Evolutionary conservation across 2,797 vertebrate species (phyloP).

Genomic region (Paguma larvata): DNA sequence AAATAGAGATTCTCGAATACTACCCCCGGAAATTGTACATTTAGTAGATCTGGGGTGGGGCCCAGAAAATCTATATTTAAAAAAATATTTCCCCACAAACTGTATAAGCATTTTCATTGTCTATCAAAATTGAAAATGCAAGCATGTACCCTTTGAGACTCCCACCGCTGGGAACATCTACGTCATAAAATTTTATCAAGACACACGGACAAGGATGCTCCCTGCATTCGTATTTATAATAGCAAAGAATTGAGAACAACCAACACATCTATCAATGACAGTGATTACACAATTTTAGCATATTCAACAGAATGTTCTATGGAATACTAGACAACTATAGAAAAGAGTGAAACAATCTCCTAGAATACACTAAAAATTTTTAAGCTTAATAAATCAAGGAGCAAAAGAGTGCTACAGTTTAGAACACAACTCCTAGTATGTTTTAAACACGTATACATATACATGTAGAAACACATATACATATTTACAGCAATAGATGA

Average conservation of each 20-base stretch:
- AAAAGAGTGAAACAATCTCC: neutral
- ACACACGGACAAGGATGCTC: neutral
- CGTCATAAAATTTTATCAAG: neutral
- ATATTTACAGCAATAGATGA: neutral
- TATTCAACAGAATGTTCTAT: neutral
- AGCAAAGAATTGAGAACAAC: neutral
- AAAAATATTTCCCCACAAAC: neutral
- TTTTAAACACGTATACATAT: neutral
- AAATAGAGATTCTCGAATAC: neutral
- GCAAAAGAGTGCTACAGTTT: neutral
- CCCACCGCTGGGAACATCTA: neutral
- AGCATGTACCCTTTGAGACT: neutral
- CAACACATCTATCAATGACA: neutral
- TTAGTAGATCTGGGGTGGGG: neutral
- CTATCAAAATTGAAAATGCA: neutral
- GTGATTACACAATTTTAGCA: neutral
- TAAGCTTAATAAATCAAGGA: neutral
- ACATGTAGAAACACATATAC: neutral
- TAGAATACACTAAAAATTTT: neutral
- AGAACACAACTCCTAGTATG: slow-evolving; percentile 16
- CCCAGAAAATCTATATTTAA: neutral
- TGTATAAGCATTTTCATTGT: neutral
- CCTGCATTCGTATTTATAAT: neutral
- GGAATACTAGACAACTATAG: neutral
- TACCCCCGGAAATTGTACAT: neutral